phyloP scores from a whole-genome alignment of 2,888 invertebrate species.

The Amaurobius ferox region DNA sequence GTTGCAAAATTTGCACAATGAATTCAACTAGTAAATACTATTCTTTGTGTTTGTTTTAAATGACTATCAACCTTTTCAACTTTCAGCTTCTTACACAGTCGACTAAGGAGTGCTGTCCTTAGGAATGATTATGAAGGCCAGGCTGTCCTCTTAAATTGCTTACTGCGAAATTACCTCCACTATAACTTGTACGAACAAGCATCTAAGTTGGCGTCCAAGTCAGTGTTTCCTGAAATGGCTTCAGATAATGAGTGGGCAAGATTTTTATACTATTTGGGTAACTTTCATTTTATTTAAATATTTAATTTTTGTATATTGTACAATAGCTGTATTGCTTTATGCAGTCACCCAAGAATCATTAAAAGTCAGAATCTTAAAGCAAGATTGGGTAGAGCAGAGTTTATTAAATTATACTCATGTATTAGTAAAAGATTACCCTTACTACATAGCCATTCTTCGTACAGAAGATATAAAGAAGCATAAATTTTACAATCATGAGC shows the following conservation, averaged over 20 bases:
- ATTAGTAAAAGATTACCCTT: too few species aligned
- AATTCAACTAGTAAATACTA: too few species aligned
- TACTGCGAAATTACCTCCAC: constrained; percentile 95
- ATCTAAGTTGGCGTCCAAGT: constrained; percentile 97
- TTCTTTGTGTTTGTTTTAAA: too few species aligned
- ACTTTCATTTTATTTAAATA: neutral
- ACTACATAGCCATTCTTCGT: too few species aligned
- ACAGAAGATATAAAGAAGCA: too few species aligned
- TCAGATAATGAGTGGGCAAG: constrained; percentile 99
- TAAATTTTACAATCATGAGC: too few species aligned
- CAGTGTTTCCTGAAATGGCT: constrained; percentile 94
- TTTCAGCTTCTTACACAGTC: constrained; percentile 84
- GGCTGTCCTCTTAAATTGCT: constrained; percentile 95
- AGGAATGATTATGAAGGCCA: constrained; percentile 98
- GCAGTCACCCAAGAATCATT: too few species aligned
- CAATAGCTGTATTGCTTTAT: too few species aligned
- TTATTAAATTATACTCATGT: too few species aligned
- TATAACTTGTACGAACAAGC: constrained; percentile 97
- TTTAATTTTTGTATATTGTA: neutral
- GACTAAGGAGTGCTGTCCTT: constrained; percentile 94
- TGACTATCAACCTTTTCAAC: constrained; percentile 17
- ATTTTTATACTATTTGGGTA: constrained; percentile 92
- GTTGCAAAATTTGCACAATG: too few species aligned
- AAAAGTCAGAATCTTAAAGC: too few species aligned
- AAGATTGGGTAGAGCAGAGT: too few species aligned